Base-by-base conservation (phyloP, 2,888 invertebrate species). In the Nesidiocoris tenuis region DNA sequence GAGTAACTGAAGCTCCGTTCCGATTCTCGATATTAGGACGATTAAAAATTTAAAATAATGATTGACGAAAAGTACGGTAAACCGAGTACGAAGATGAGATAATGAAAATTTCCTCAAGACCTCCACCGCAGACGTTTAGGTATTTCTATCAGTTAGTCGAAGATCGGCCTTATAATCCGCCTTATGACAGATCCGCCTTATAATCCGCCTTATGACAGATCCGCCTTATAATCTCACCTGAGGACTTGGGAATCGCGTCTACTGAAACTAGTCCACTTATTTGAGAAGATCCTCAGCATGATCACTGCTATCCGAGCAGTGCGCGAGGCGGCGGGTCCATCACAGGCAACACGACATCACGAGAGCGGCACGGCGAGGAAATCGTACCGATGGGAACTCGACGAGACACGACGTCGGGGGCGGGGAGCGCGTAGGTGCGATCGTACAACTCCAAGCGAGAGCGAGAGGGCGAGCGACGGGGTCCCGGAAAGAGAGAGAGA, bases 221-320 rank as follows among this genome's bases (percentile, higher is more conserved):
- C n/a, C n/a, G n/a, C n/a, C n/a, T n/a, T n/a, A n/a, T n/a, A n/a
- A n/a, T 39, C 64, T 66, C 54, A 74, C 74, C 65, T 74, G 19
- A 66, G n/a, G 24, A 65, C 55, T 25, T 22, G 67, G 16, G 77
- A 77, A 54, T 76, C 74, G 21, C 76, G 67, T 68, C 76, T 75
- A 25, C 76, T 77, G 59, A 77, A 77, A 71, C 77, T 77, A 25
- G 77, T 76, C 77, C 77, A 77, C 68, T 77, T 77, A 61, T 61
- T 65, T 39, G 77, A 77, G 17, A 77, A 56, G n/a, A 77, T 77
- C 23, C 77, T 76, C 24, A 77, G 76, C 77, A 77, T 77, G 61
- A 59, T 59, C 70, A 24, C 23, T 23, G 39, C 39, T 39, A 12
- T 39, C 5, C 39, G 39, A 39, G 39, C 39, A 39, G 39, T 39